phyloP scores from a whole-genome alignment of 2,113 vertebrate genomes.

The Xenus cinereus region DNA sequence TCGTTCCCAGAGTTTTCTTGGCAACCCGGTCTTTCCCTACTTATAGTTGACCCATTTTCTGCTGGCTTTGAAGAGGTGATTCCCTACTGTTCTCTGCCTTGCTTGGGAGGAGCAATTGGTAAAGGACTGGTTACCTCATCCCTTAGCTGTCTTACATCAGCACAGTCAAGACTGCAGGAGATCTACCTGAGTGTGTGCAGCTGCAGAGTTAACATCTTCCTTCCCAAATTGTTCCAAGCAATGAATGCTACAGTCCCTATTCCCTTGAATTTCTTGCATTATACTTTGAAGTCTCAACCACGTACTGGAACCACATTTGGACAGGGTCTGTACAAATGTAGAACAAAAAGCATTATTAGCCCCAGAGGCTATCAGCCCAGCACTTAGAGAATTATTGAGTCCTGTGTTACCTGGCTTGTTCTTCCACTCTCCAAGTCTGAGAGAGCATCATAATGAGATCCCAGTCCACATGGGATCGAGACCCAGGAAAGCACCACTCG shows the following conservation, averaged over 20 bases:
- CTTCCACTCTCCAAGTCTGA: background rate
- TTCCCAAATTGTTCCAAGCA: background rate
- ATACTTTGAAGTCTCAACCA: background rate
- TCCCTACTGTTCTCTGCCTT: background rate
- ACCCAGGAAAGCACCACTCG: background rate
- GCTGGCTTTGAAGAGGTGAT: background rate
- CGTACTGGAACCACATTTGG: rapidly evolving
- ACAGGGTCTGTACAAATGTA: background rate
- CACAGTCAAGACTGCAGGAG: background rate
- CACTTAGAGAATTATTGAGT: background rate
- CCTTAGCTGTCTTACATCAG: background rate
- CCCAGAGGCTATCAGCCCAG: background rate
- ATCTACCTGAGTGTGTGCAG: background rate
- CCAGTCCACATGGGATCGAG: background rate
- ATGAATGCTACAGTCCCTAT: background rate
- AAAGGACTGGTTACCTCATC: background rate
- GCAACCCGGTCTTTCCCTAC: background rate
- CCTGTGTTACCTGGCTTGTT: background rate
- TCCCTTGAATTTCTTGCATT: background rate
- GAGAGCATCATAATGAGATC: rapidly evolving
- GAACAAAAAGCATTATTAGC: background rate
- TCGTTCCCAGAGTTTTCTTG: rapidly evolving
- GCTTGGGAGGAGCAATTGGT: background rate
- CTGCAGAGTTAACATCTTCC: background rate
- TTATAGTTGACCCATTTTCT: background rate